phyloP scores from a whole-genome alignment of 1,140 invertebrate genomes.

The Trichonephila clavipes region DNA sequence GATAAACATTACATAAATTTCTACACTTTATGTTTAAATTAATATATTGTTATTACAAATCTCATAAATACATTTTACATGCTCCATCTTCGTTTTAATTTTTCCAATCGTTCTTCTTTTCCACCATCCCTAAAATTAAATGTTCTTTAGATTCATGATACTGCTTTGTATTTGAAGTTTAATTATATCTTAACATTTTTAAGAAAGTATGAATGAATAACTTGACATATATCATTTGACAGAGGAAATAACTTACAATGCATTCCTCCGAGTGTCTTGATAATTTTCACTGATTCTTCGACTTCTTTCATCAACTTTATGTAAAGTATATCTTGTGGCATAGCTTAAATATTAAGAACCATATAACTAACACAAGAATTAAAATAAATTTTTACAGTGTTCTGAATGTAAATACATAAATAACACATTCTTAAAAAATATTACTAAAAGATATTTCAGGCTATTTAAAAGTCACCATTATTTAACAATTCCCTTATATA shows the following conservation, averaged over 20 bases:
- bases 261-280: slow-evolving; percentile 7
- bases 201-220: background rate
- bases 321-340: slow-evolving; percentile 46
- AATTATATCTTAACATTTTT: background rate
- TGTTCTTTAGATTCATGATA: background rate
- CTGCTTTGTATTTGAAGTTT: background rate
- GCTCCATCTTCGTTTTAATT: slow-evolving; percentile 27
- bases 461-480: too few relatives aligned
- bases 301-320: slow-evolving; percentile 51
- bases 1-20: background rate
- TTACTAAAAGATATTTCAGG: too few relatives aligned
- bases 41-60: background rate
- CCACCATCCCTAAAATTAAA: slow-evolving; percentile 13
- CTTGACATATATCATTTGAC: background rate
- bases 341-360: background rate
- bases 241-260: slow-evolving; percentile 40
- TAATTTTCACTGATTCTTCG: slow-evolving; percentile 59
- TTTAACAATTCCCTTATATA: too few relatives aligned
- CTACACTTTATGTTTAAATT: background rate
- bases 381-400: too few relatives aligned
- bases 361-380: too few relatives aligned
- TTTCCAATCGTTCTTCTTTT: slow-evolving; percentile 23
- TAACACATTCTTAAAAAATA: too few relatives aligned
- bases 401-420: too few relatives aligned
- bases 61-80: background rate